phyloP scores from a whole-genome alignment of 2,113 vertebrate genomes.

The Coturnix japonica region DNA sequence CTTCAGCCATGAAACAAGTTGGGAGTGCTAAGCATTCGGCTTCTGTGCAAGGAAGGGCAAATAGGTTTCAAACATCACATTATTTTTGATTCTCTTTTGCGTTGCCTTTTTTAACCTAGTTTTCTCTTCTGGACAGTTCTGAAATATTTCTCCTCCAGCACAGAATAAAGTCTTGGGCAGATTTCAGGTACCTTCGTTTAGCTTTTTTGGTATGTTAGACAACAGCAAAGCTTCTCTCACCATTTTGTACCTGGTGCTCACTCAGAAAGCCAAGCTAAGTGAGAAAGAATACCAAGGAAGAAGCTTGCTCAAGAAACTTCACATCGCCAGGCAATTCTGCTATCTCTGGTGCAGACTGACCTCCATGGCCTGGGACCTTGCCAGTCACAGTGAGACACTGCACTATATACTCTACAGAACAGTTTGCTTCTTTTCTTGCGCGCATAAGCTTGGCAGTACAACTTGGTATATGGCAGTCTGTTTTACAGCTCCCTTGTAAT shows the following conservation, averaged over 20 bases:
- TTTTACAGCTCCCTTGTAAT: neutral
- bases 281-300: neutral
- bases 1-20: neutral
- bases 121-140: neutral
- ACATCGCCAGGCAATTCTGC: neutral
- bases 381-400: neutral
- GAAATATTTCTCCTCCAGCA: neutral
- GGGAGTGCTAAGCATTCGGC: neutral
- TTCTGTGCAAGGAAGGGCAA: neutral
- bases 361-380: neutral
- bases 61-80: neutral
- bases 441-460: accelerated
- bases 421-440: neutral
- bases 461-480: neutral
- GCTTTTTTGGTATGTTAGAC: neutral
- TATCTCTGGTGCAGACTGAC: neutral
- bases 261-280: neutral
- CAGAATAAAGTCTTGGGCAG: neutral
- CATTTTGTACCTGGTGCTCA: neutral
- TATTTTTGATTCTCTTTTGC: neutral
- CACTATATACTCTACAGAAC: neutral
- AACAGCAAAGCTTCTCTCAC: neutral
- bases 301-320: neutral
- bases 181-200: neutral
- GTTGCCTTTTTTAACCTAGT: neutral